Evolutionary conservation across 2,888 invertebrate genomes (phyloP).

Genomic region (Melangyna quadrimaculata): DNA sequence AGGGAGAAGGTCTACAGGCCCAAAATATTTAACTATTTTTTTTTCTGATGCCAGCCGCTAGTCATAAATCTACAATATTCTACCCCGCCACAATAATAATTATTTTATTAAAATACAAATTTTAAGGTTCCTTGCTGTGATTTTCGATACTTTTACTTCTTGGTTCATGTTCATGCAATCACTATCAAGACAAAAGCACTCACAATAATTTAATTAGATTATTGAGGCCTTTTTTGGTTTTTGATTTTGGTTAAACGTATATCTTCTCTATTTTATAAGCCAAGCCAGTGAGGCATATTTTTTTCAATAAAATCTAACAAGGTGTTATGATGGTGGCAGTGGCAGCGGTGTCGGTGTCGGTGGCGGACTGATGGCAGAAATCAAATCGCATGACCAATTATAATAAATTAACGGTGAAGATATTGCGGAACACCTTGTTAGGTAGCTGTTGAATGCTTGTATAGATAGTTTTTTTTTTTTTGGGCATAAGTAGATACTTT

Average conservation of each 20-base stretch:
- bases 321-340: neutral
- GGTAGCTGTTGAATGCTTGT: conserved; percentile 50
- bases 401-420: conserved; percentile 68
- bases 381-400: conserved; percentile 57
- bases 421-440: conserved; percentile 70
- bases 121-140: neutral
- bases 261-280: neutral
- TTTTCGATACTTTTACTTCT: neutral
- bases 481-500: conserved; percentile 8
- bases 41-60: neutral
- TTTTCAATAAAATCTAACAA: conserved; percentile 1
- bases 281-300: conserved; percentile 26
- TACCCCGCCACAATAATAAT: neutral
- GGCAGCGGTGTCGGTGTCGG: neutral
- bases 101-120: neutral
- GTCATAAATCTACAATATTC: neutral
- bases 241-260: neutral
- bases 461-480: neutral
- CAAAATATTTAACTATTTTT: too few species aligned
- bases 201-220: neutral
- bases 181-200: neutral
- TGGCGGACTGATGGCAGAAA: conserved; percentile 21
- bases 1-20: too few species aligned
- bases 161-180: neutral
- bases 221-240: conserved; percentile 2